These are phyloP conservation scores for Mimumesa dahlbomi DNA, from an alignment of 2,888 invertebrate species.

Conservation along the genomic window DNA sequence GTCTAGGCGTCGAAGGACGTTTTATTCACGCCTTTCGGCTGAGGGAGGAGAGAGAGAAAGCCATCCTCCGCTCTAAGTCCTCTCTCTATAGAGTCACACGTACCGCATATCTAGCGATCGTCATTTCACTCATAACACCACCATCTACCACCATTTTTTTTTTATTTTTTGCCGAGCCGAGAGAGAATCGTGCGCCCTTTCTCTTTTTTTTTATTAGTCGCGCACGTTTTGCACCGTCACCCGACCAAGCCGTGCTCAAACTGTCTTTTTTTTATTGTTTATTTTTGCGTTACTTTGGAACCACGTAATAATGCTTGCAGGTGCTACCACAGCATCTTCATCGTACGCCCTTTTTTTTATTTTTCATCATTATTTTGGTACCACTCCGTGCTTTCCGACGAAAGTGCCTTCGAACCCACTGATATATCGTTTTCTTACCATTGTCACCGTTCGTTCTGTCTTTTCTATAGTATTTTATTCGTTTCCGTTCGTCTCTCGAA, in stretches of 20 bases:
- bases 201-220: slow-evolving; percentile 57
- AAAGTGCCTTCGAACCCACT: slow-evolving; percentile 31
- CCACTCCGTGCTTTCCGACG: slow-evolving; percentile 27
- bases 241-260: slow-evolving; percentile 77
- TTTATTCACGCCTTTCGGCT: slow-evolving; percentile 16
- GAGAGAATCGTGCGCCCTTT: slow-evolving; percentile 53
- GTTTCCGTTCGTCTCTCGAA: too few relatives aligned
- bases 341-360: slow-evolving; percentile 31
- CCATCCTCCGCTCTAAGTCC: slow-evolving; percentile 22
- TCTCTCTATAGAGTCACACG: slow-evolving; percentile 35
- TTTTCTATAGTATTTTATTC: too few relatives aligned
- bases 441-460: slow-evolving; percentile 48
- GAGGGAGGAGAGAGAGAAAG: slow-evolving; percentile 12
- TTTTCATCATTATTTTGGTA: slow-evolving; percentile 10
- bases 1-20: slow-evolving; percentile 23
- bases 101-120: slow-evolving; percentile 56
- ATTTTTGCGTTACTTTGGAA: slow-evolving; percentile 56
- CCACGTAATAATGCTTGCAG: slow-evolving; percentile 59
- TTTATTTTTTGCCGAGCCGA: slow-evolving; percentile 52
- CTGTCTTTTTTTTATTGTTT: slow-evolving; percentile 47
- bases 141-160: slow-evolving; percentile 51
- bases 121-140: slow-evolving; percentile 60
- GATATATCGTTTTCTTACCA: slow-evolving; percentile 29
- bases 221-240: slow-evolving; percentile 74
- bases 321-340: slow-evolving; percentile 50